Percentiles rank a stretch among this genome's conserved stretches.
phyloP scores from a whole-genome alignment of 1,140 invertebrate species.

The Musca vetustissima region DNA sequence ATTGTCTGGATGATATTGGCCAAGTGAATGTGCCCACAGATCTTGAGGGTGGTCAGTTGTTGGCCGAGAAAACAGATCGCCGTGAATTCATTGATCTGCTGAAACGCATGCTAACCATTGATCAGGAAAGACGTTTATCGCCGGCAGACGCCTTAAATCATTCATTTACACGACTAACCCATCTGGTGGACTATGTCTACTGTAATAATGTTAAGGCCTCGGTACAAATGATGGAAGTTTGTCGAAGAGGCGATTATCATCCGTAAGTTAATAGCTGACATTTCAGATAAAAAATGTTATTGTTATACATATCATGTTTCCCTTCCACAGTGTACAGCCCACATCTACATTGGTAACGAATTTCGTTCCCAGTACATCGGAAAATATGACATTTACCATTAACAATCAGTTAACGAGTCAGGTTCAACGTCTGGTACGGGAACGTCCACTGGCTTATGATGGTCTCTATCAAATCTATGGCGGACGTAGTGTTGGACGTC shows the following conservation, averaged over 20 bases:
- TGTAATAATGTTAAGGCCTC: slow-evolving; percentile 94
- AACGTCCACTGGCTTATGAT: slow-evolving; percentile 67
- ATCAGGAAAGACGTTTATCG: slow-evolving; percentile 93
- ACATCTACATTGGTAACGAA: slow-evolving; percentile 67
- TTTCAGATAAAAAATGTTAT: background rate
- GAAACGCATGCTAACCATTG: slow-evolving; percentile 96
- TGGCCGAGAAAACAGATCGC: slow-evolving; percentile 94
- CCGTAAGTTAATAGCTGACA: slow-evolving; percentile 54
- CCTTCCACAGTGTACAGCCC: slow-evolving; percentile 60
- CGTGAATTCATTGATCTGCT: slow-evolving; percentile 95
- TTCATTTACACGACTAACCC: slow-evolving; percentile 88
- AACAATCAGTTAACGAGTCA: slow-evolving; percentile 79
- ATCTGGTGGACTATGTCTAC: slow-evolving; percentile 94
- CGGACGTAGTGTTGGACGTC: slow-evolving; percentile 68
- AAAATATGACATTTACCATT: slow-evolving; percentile 85
- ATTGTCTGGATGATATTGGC: slow-evolving; percentile 98
- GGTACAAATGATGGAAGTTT: slow-evolving; percentile 95
- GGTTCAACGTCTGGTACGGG: slow-evolving; percentile 68
- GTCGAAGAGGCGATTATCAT: slow-evolving; percentile 67
- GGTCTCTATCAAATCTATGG: slow-evolving; percentile 87
- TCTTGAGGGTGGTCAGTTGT: slow-evolving; percentile 89
- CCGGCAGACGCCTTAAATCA: slow-evolving; percentile 95
- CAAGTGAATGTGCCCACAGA: slow-evolving; percentile 97
- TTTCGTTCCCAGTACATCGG: slow-evolving; percentile 74
- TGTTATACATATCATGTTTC: background rate